Evolutionary conservation across 1,140 invertebrate genomes (phyloP).

Genomic region (Bombus cullumanus): DNA sequence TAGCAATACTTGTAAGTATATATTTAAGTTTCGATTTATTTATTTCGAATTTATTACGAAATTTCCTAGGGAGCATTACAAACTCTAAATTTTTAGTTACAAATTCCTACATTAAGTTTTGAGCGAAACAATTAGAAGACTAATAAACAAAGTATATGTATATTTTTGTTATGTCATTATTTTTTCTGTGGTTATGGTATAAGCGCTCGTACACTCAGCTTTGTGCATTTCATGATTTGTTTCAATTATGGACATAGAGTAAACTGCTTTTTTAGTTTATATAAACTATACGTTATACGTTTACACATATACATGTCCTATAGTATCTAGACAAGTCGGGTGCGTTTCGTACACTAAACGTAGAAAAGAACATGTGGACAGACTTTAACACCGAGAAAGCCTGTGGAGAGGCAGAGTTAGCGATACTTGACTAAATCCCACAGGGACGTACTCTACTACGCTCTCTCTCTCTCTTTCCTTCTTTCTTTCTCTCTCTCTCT

Average conservation of each 20-base stretch:
- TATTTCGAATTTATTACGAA: too few relatives aligned
- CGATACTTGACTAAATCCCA: conserved; percentile 34
- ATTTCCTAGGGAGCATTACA: too few relatives aligned
- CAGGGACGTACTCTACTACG: conserved; percentile 50
- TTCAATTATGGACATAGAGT: neutral
- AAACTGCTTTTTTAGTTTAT: neutral
- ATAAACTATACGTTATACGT: neutral
- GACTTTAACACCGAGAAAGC: conserved; percentile 45
- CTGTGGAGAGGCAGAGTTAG: conserved; percentile 12
- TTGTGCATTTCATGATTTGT: neutral
- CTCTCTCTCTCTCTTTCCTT: neutral
- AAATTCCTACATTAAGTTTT: neutral
- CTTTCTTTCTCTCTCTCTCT: too few relatives aligned
- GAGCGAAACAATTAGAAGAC: neutral
- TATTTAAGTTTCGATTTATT: neutral
- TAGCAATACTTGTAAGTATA: too few relatives aligned
- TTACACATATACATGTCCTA: too few relatives aligned
- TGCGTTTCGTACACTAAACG: neutral
- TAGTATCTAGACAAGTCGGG: neutral
- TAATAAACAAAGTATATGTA: neutral
- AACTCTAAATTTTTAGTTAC: too few relatives aligned
- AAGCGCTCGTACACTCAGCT: neutral
- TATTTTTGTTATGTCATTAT: neutral
- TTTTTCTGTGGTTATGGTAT: neutral
- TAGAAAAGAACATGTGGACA: neutral